Evolutionary conservation across 2,113 vertebrate genomes (phyloP).

Genomic region (Aspidoscelis tigris): DNA sequence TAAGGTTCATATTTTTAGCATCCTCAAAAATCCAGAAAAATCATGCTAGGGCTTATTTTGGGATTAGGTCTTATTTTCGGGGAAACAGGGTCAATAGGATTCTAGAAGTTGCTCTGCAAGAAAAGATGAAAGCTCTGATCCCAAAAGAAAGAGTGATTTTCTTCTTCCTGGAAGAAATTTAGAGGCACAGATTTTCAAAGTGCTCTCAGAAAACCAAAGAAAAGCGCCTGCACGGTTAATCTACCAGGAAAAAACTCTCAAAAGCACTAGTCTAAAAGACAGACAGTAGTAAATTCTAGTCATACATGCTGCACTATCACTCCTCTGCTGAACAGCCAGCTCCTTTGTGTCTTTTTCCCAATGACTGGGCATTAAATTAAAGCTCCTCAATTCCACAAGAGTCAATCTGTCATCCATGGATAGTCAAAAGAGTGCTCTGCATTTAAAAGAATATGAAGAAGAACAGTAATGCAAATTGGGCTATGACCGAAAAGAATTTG

Average conservation of each 20-base stretch:
- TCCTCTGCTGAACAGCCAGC: neutral
- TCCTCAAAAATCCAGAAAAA: too few species aligned
- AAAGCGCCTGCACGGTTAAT: slow-evolving; percentile 10
- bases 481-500: slow-evolving; percentile 7
- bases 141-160: neutral
- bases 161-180: neutral
- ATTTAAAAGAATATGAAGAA: slow-evolving; percentile 37
- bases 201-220: slow-evolving; percentile 21
- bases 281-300: slow-evolving; percentile 33
- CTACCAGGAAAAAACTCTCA: slow-evolving; percentile 14
- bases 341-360: slow-evolving; percentile 12
- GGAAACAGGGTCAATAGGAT: neutral
- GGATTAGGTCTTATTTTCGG: too few species aligned
- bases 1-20: too few species aligned
- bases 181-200: slow-evolving; percentile 7
- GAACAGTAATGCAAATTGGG: slow-evolving; percentile 6
- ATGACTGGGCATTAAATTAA: slow-evolving; percentile 50
- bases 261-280: slow-evolving; percentile 28
- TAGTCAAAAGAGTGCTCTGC: slow-evolving; percentile 39
- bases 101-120: neutral
- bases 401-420: slow-evolving; percentile 34
- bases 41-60: too few species aligned
- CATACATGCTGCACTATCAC: slow-evolving; percentile 19
- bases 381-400: slow-evolving; percentile 16
- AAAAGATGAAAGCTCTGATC: neutral